Evolutionary conservation across 1,140 invertebrate genomes (phyloP), one percentile per base, ranked within the genome.

Genomic region (Pinna nobilis): DNA sequence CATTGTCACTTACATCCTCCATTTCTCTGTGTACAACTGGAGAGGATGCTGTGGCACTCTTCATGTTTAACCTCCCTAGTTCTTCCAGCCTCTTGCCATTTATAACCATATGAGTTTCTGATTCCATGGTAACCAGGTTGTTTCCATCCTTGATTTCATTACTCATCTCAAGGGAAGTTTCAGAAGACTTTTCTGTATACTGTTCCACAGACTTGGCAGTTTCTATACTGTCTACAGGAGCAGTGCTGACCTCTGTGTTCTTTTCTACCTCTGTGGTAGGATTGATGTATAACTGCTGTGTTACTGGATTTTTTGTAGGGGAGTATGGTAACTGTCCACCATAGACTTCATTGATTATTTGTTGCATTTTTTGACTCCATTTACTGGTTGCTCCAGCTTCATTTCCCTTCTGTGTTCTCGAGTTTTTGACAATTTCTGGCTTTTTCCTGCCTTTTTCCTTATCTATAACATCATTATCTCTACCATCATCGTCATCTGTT

Each of bases 261-360:
- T 51, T 23, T 13, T 51, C 5, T 35, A 50, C 32, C 18, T 50
- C 63, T n/a, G n/a, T n/a, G n/a, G n/a, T n/a, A n/a, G n/a, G n/a
- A n/a, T n/a, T n/a, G n/a, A n/a, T n/a, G n/a, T n/a, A n/a, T n/a
- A n/a, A n/a, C n/a, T n/a, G n/a, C 51, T 53, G n/a, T 11, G 13
- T 23, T 13, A 23, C 11, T 53, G n/a, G 9, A 41, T 30, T 32
- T 20, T 63, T 23, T 9, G n/a, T 63, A 9, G 39, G 57, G 0
- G 59, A 50, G 51, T 75, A 75, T 37, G 73, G 73, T 33, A 70
- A 41, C 32, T 57, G 28, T 33, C 61, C 39, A 32, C 73, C 73
- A 50, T 75, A 75, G 13, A 75, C 60, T 51, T 75, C 73, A 3
- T 50, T 70, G 13, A 75, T 64, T 20, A 59, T 57, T 30, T 70